Base-by-base conservation (phyloP, 1,140 invertebrate genomes). In the Vollenhovia emeryi region DNA sequence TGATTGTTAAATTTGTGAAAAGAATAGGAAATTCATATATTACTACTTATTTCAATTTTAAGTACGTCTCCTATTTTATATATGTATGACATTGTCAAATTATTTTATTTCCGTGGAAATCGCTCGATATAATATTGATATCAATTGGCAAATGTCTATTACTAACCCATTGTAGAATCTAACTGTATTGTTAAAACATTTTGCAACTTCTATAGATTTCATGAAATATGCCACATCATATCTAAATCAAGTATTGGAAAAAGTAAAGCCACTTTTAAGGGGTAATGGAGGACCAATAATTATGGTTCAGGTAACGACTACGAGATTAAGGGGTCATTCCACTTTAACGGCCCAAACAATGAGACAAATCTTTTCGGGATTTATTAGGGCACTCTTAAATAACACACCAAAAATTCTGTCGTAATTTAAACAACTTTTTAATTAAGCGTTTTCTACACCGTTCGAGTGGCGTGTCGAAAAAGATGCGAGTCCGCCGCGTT, bases 181-280 rank as follows among this genome's bases (percentile, higher is more conserved):
- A 43, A 66, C 57, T 36, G n/a, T 24, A 64, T 24, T 24, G 48
- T 21, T 27, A 57, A 55, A 9, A 43, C 13, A 80, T 21, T 57
- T 71, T 40, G 15, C 4, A 5, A 30, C 68, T 36, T 52, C n/a
- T 30, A 3, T 36, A 89, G 91, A 84, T n/a, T 93, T 92, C 15
- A 85, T 93, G 83, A 71, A 9, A 5, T 92, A 91, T 27, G 91
- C 86, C 3, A 73, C 91, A 64, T 40, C 5, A 3, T 94, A 89
- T 82, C 90, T 92, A 15, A 82, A 94, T 93, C 95, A 96, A 59
- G 84, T 96, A 1, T 91, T 96, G 15, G 79, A 73, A 8, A 95
- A 94, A 92, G 93, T 96, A 0, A 94, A 78, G 73, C 93, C 79
- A 55, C 92, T 84, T 55, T 88, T 91, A 52, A 91, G 91, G 86